Base-by-base conservation (phyloP, 2,797 vertebrate genomes). In the Notoglanidium macrostoma region DNA sequence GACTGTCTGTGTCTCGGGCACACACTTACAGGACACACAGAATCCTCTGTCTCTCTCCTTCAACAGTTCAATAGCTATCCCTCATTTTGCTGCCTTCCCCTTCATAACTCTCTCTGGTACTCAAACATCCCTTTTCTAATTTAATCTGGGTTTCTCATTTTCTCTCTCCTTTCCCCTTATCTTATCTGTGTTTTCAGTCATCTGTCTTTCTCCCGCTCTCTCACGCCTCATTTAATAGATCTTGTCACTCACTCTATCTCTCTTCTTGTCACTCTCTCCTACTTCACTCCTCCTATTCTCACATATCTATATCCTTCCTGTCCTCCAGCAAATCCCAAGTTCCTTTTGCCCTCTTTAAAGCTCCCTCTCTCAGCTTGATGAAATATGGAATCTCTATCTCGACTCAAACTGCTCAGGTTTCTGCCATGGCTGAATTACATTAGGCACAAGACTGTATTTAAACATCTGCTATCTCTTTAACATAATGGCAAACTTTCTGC, bases 41-140 rank as follows among this genome's bases (percentile, higher is more conserved):
- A 23, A 35, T 79, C 49, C 17, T 57, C 77, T 59, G 55, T 59
- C 29, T 59, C 29, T 55, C 57, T n/a, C 57, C 29, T 23, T 32
- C 46, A 68, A 32, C 63, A 83, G 46, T 83, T 83, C n/a, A 29
- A 68, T 23, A 83, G 81, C 63, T 51, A 68, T 35, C 63, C n/a
- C 46, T 83, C 63, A 83, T 83, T 35, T 68, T 70, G 51, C 74
- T 81, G 14, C 46, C 32, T 61, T 78, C 54, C 49, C 72, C 57
- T 86, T 88, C 63, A 88, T 83, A 88, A 83, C 79, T 67, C 61
- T 83, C 51, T 35, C 61, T 51, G 80, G 87, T 57, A 78, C 72
- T 83, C 87, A n/a, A 26, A 67, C 51, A 23, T 51, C 61, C 59
- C 55, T 61, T 80, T 70, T 70, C 87, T 51, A 76, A 76, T 88